Conservation (phyloP, 2,888 invertebrate species). For the Stegana nigrithorax region DNA sequence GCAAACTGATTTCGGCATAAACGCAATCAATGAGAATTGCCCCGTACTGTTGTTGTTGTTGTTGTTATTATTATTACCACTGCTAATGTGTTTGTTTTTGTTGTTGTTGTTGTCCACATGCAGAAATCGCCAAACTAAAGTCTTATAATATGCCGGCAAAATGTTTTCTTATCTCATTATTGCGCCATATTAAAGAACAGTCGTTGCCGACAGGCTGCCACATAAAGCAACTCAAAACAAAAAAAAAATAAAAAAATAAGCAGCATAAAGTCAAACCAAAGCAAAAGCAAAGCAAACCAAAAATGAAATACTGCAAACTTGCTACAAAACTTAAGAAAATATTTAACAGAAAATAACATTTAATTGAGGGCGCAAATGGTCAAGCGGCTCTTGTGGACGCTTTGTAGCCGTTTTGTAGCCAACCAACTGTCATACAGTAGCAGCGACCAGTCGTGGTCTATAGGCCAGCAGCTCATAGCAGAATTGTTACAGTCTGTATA, state of each 20-base stretch:
- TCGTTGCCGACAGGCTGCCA: conserved; percentile 29
- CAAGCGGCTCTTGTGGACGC: conserved; percentile 8
- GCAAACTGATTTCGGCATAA: conserved; percentile 26
- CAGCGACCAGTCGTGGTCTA: too few relatives aligned
- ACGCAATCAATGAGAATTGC: too few relatives aligned
- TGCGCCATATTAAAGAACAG: conserved; percentile 46
- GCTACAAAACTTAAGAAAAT: conserved; percentile 45
- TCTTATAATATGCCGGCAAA: conserved; percentile 33
- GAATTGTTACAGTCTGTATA: too few relatives aligned
- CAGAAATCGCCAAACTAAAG: background rate
- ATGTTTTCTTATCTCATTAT: conserved; percentile 48
- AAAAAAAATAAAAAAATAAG: conserved; percentile 31
- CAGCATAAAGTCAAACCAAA: conserved; percentile 19
- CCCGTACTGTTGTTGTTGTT: too few relatives aligned
- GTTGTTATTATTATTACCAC: too few relatives aligned
- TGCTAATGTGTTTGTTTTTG: conserved; percentile 34
- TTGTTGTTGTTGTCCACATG: conserved; percentile 47
- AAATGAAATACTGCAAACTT: conserved; percentile 32
- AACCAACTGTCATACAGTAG: conserved; percentile 20
- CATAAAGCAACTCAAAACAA: conserved; percentile 38
- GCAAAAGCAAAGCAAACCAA: background rate
- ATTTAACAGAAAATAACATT: conserved; percentile 57
- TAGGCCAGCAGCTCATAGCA: too few relatives aligned
- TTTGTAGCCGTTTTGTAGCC: too few relatives aligned
- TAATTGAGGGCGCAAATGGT: conserved; percentile 35